Evolutionary conservation across 2,113 vertebrate genomes (phyloP).

Genomic region (Stegastes partitus): DNA sequence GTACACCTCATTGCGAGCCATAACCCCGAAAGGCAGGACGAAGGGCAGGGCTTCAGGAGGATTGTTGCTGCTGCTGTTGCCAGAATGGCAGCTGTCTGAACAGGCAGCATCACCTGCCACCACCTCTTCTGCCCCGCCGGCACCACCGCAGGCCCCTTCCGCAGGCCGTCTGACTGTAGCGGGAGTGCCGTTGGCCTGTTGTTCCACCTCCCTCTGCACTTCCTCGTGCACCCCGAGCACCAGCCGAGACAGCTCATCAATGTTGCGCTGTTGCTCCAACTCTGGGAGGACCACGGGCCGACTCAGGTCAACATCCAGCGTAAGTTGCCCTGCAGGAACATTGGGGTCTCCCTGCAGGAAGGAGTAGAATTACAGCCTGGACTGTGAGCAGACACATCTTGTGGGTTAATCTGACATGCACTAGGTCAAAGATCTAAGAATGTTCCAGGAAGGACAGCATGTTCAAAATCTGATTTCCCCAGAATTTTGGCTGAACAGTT

Average conservation of each 20-base stretch:
- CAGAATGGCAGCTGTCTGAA: constrained; percentile 55
- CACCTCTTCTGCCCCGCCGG: constrained; percentile 29
- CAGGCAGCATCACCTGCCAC: constrained; percentile 41
- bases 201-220: constrained; percentile 81
- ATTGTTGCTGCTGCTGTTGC: constrained; percentile 29
- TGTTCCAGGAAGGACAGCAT: not conserved
- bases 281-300: constrained; percentile 91
- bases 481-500: too few relatives aligned
- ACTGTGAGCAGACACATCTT: not conserved
- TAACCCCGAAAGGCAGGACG: constrained; percentile 91
- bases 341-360: constrained; percentile 93
- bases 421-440: not conserved
- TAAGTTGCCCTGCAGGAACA: constrained; percentile 96
- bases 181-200: constrained; percentile 26
- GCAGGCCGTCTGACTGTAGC: not conserved
- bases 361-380: not conserved
- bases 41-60: constrained; percentile 86
- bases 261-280: constrained; percentile 88
- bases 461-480: not conserved
- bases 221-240: constrained; percentile 90
- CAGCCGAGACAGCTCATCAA: constrained; percentile 92
- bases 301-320: constrained; percentile 91
- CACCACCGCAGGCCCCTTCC: constrained; percentile 49
- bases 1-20: constrained; percentile 95
- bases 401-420: not conserved